Conservation (phyloP, 1,140 invertebrate species). For the Drosophila tristis region DNA sequence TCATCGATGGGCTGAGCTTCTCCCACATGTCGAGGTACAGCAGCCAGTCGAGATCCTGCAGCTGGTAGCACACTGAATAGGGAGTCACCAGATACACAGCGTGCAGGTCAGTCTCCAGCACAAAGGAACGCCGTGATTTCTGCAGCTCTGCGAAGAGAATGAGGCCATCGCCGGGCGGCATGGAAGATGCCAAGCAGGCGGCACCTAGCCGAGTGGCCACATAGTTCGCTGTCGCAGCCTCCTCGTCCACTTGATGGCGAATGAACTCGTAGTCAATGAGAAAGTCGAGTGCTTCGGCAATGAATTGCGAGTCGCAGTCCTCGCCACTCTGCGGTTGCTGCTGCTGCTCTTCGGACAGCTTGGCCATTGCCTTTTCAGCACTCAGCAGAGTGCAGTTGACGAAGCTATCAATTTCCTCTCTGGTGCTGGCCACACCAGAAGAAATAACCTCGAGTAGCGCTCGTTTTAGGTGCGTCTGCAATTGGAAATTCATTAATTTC, state of each 20-base stretch:
- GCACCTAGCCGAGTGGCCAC: constrained; percentile 94
- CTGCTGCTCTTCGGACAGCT: constrained; percentile 13
- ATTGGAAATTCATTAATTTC: neutral
- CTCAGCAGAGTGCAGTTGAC: constrained; percentile 91
- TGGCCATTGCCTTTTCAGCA: constrained; percentile 46
- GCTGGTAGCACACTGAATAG: constrained; percentile 91
- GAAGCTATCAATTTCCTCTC: constrained; percentile 91
- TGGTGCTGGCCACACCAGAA: constrained; percentile 91
- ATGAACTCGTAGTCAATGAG: constrained; percentile 87
- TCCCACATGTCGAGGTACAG: constrained; percentile 94
- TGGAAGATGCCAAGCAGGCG: constrained; percentile 95
- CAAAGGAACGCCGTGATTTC: constrained; percentile 94
- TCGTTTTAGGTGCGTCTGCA: constrained; percentile 85
- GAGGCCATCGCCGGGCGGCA: constrained; percentile 96
- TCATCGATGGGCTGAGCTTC: constrained; percentile 90
- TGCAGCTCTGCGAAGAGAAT: constrained; percentile 95
- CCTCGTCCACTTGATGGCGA: constrained; percentile 85
- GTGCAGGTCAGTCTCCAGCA: constrained; percentile 97
- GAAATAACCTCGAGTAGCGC: constrained; percentile 93
- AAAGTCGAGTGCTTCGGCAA: constrained; percentile 83
- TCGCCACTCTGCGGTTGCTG: constrained; percentile 4
- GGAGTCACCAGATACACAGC: constrained; percentile 97
- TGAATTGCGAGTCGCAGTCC: constrained; percentile 31
- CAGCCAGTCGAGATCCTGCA: constrained; percentile 94
- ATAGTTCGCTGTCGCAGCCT: constrained; percentile 86